Base-by-base conservation (phyloP, 2,113 vertebrate genomes). In the western clawed frog (Xenopus tropicalis) region DNA sequence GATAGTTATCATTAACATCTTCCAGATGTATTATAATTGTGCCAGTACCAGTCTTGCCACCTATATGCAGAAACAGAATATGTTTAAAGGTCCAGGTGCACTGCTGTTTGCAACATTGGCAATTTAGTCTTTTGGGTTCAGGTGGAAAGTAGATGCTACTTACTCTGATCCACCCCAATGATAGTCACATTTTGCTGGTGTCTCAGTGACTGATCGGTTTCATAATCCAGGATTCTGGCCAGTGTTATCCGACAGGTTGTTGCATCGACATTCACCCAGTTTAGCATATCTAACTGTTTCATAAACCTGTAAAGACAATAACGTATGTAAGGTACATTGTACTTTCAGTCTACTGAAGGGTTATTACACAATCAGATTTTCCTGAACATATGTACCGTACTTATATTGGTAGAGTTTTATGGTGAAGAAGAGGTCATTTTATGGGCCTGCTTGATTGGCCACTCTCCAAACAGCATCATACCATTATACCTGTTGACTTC, bases 1-100 rank as follows among this genome's bases (percentile, higher is more conserved):
- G 96, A 3, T 69, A 0, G 51, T 95, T 88, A 80, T 95, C 95
- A 61, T 96, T 94, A 8, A 78, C 79, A 66, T 95, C 92, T 19
- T 86, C 80, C 20, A 97, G 74, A 67, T 74, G 69, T 72, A 97
- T 80, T 11, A 93, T 82, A 24, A 97, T 79, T 6, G 88, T 94
- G 66, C 96, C 95, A 3, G 88, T 93, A 65, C 93, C 92, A 3
- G 91, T 88, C 80, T 94, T 93, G 12, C 86, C 80, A 80, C 61
- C 94, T 96, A 75, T 13, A 7, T 42, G 17, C 22, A 48, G 59
- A 44, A 8, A 5, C 21, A 43, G 11, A 20, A 61, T 61, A 61
- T 17, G 52, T 20, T 54, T 9, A 54, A n/a, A 54, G 7, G 12
- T 13, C 16, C 46, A 48, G 13, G 14, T 48, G 46, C 46, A 48